A percentile compares a stretch with the other conserved stretches of the same genome.
These are phyloP conservation scores for Salvelinus fontinalis DNA, from an alignment of 2,113 vertebrate genomes.

Conservation along the genomic window DNA sequence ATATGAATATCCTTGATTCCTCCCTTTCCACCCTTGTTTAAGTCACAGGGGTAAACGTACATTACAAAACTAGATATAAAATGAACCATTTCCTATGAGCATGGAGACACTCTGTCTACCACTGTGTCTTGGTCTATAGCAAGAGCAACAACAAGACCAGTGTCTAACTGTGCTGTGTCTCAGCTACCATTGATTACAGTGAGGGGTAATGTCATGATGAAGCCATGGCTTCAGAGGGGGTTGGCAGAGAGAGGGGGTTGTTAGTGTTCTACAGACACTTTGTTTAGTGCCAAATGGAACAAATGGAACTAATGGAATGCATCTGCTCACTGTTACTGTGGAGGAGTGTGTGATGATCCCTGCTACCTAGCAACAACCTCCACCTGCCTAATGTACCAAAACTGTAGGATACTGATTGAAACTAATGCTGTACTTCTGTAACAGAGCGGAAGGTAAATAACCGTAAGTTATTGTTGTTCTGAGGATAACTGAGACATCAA, in stretches of 20 bases:
- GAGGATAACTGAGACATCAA: too few species aligned
- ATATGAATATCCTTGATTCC: neutral
- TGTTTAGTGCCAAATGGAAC: conserved; percentile 9
- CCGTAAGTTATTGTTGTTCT: too few species aligned
- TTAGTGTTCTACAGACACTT: neutral
- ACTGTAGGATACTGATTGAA: neutral
- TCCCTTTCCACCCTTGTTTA: conserved; percentile 4
- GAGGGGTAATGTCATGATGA: too few species aligned
- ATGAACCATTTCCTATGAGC: too few species aligned
- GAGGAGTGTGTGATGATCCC: neutral
- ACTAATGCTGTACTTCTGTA: neutral
- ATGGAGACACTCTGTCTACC: too few species aligned
- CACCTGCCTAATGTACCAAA: too few species aligned
- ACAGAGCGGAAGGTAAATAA: neutral
- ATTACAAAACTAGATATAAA: neutral
- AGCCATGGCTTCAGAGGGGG: too few species aligned
- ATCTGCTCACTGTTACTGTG: neutral
- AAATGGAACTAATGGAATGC: neutral
- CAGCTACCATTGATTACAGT: neutral
- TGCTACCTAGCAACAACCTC: conserved; percentile 7
- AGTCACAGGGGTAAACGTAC: conserved; percentile 9
- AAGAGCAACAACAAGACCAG: too few species aligned
- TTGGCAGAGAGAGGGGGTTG: too few species aligned
- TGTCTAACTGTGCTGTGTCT: neutral
- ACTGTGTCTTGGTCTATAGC: too few species aligned